phyloP scores from a whole-genome alignment of 2,797 vertebrate species.

The Chelmon rostratus region DNA sequence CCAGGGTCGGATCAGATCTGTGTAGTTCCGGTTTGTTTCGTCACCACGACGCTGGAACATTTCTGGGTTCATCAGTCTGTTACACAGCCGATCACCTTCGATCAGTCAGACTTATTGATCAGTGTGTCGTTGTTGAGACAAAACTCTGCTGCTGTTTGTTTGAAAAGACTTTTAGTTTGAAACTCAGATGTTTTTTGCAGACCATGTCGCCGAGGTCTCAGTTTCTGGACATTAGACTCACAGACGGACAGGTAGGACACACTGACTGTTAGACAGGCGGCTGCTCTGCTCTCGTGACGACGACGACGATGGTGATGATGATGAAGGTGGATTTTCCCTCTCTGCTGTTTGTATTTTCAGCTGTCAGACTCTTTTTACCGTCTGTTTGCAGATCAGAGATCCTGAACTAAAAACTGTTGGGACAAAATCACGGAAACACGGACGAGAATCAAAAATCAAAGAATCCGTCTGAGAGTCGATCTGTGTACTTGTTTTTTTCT shows the following conservation, averaged over 20 bases:
- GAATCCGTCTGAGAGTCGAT: constrained; percentile 54
- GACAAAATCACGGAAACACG: constrained; percentile 65
- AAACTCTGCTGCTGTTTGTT: constrained; percentile 2
- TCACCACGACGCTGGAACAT: not conserved
- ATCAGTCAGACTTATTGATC: not conserved
- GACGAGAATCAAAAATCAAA: constrained; percentile 31
- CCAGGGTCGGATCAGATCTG: not conserved
- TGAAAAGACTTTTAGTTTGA: not conserved
- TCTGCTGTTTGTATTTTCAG: constrained; percentile 60
- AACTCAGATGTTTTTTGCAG: constrained; percentile 9
- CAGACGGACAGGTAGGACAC: constrained; percentile 57
- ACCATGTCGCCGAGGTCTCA: constrained; percentile 10
- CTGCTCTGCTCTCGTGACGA: constrained; percentile 26
- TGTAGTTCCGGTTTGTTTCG: too few relatives aligned
- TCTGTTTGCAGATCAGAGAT: constrained; percentile 99
- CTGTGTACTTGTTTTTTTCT: constrained; percentile 86
- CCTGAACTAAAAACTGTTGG: constrained; percentile 76
- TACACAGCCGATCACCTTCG: not conserved
- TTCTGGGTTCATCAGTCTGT: not conserved
- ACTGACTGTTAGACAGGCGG: constrained; percentile 56
- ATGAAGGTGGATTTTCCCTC: constrained; percentile 77
- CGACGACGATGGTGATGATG: constrained; percentile 60
- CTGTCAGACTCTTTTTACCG: constrained; percentile 80
- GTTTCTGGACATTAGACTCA: constrained; percentile 26
- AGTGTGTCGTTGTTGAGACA: not conserved